These are phyloP conservation scores for Endomychus coccineus DNA, from an alignment of 2,888 invertebrate species.

Conservation along the genomic window DNA sequence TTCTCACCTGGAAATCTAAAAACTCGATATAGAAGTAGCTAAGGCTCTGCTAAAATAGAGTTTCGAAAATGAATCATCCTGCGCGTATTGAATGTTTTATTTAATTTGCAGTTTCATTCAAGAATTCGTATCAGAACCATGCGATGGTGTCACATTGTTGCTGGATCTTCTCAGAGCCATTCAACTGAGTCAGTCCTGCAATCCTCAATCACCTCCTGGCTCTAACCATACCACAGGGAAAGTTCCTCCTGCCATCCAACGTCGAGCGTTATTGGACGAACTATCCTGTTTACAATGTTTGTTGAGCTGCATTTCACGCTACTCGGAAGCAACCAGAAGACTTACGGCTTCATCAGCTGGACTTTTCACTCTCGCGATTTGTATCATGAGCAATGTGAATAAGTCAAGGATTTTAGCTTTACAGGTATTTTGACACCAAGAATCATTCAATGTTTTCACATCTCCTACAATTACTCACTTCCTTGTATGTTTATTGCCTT, in stretches of 20 bases:
- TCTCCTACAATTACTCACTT: too few relatives aligned
- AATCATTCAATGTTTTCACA: too few relatives aligned
- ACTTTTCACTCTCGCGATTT: conserved; percentile 75
- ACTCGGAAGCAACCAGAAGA: conserved; percentile 70
- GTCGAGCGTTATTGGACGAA: conserved; percentile 76
- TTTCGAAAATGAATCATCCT: too few relatives aligned
- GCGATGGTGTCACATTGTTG: conserved; percentile 78
- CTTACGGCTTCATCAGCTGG: conserved; percentile 73
- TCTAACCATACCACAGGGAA: conserved; percentile 41
- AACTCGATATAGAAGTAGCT: too few relatives aligned
- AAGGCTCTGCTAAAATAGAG: too few relatives aligned
- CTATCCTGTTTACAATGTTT: conserved; percentile 84
- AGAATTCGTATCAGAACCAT: conserved; percentile 81
- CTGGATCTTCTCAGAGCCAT: conserved; percentile 80
- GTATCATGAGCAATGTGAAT: conserved; percentile 82
- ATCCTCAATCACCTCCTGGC: conserved; percentile 33
- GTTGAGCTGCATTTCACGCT: conserved; percentile 70
- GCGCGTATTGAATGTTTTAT: too few relatives aligned
- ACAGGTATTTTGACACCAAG: conserved; percentile 57
- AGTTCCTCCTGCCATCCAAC: conserved; percentile 60
- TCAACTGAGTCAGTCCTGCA: conserved; percentile 69
- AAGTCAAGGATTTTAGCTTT: conserved; percentile 77
- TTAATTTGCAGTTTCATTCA: conserved; percentile 73
- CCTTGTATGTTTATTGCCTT: too few relatives aligned
- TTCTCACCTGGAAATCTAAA: too few relatives aligned